Base-by-base conservation (phyloP, 2,113 vertebrate genomes). In the Pachypanchax playfairii region DNA sequence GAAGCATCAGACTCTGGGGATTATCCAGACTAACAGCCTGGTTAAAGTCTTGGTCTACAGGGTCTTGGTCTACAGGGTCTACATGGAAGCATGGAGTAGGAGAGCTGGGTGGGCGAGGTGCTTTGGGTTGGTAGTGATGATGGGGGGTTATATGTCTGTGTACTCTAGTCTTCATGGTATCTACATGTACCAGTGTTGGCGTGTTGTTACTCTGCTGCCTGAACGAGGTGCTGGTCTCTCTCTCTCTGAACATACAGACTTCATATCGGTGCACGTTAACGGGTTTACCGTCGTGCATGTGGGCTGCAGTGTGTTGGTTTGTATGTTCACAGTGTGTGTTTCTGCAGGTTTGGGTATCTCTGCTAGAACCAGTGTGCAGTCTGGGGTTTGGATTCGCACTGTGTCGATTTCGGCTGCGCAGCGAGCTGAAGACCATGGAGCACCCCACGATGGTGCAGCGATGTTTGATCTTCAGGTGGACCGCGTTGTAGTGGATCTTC, bases 401-500 rank as follows among this genome's bases (percentile, higher is more conserved):
- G 85, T 99, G 96, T 5, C 96, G 92, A 83, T 99, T 99, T 0
- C 96, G 94, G 85, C 96, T 98, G 52, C 97, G 92, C 52, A 98
- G 93, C 0, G 97, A 99, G 78, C 96, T 98, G 85, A 99, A 99
- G 65, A 98, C 93, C 96, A 96, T 96, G 62, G 93, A 91, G 86
- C 97, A 98, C 36, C 96, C 96, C 48, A 93, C 86, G 15, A 98
- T 93, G 3, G 96, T 98, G 77, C 97, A 98, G 33, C 94, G 85
- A 48, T 98, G 97, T 66, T 98, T 98, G 79, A 98, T 96, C 89
- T 98, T 96, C 75, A 98, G 89, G 78, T 98, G 96, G 29, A 98
- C 96, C 0, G 96, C 96, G 38, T 98, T 98, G 83, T 97, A 95
- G 85, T 99, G 97, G 75, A 98, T 99, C 93, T 99, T 99, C 70